Conservation (phyloP, 2,113 vertebrate genomes). For the Etheostoma cragini region DNA sequence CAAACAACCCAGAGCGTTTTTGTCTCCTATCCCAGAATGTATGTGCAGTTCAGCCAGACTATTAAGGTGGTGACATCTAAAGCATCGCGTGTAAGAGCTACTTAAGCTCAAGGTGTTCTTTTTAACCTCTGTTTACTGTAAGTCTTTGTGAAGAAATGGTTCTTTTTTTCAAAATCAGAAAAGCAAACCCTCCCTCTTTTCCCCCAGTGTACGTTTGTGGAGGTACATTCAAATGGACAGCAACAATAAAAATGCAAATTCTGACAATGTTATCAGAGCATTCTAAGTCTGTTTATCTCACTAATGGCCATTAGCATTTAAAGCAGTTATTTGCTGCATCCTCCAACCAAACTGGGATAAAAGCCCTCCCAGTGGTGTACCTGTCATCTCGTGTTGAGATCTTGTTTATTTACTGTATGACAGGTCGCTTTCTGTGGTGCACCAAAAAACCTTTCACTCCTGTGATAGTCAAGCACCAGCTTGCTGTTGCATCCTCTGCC, state of each 20-base stretch:
- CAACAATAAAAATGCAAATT: slow-evolving; percentile 80
- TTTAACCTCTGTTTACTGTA: background rate
- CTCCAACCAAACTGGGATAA: slow-evolving; percentile 47
- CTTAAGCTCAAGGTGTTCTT: background rate
- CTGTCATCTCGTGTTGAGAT: slow-evolving; percentile 54
- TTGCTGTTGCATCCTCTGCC: slow-evolving; percentile 47
- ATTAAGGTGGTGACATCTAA: slow-evolving; percentile 15
- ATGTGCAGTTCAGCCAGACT: no score
- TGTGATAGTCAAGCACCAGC: slow-evolving; percentile 43
- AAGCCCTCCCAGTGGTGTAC: slow-evolving; percentile 48
- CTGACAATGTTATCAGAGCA: slow-evolving; percentile 46
- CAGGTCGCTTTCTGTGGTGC: slow-evolving; percentile 23
- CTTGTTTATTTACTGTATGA: slow-evolving; percentile 14
- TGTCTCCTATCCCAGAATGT: no score
- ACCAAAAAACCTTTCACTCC: slow-evolving; percentile 25
- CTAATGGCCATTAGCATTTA: slow-evolving; percentile 58
- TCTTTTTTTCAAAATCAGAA: slow-evolving; percentile 14
- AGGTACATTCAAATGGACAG: slow-evolving; percentile 62
- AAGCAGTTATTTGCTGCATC: slow-evolving; percentile 55
- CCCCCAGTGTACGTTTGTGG: background rate
- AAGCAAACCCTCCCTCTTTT: slow-evolving; percentile 15
- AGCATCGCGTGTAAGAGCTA: slow-evolving; percentile 11
- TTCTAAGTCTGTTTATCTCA: slow-evolving; percentile 49
- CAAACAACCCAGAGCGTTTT: no score
- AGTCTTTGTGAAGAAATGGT: slow-evolving; percentile 1